Base-by-base conservation (phyloP, 2,888 invertebrate genomes). In the Proisotoma minuta region DNA sequence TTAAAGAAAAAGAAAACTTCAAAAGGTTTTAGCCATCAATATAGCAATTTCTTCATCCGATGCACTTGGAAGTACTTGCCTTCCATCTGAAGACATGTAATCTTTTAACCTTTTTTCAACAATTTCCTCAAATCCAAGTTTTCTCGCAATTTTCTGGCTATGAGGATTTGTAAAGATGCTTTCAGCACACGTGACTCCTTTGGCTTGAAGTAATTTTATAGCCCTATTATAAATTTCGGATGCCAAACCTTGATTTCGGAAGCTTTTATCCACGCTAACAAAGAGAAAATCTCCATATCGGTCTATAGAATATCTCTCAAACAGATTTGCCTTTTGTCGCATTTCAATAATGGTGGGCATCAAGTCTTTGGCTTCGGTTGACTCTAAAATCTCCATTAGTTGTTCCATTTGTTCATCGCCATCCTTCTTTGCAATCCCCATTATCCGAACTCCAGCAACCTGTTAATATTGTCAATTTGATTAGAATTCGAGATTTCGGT, bases 191-290 rank as follows among this genome's bases (percentile, higher is more conserved):
- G 57, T 53, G 29, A 59, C 64, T 18, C 66, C 63, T 49, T 57
- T 28, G 2, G 62, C 63, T 39, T 22, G 3, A 2, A 65, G 28
- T 51, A 67, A 56, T 20, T 50, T 57, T n/a, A 66, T 52, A 2
- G 65, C 53, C 39, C 69, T 53, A 10, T 60, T 52, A 24, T 60
- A 59, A 20, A 65, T 59, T 40, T 69, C 69, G 1, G 59, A 56
- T 24, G 67, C 67, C 1, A 69, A 60, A 1, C 66, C 66, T 18
- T 54, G 61, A 18, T 65, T 65, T 12, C 65, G 24, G 29, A 40
- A 65, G 20, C 63, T 61, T 18, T 29, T 51, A 18, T 56, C 65
- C 0, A 69, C 69, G 3, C 67, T 65, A n/a, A 67, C 57, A n/a
- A 65, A 49, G 23, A 63, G 59, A 23, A 67, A 63, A 20, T 69